Conservation (phyloP, 1,140 invertebrate species). For the Ylistrum balloti region DNA sequence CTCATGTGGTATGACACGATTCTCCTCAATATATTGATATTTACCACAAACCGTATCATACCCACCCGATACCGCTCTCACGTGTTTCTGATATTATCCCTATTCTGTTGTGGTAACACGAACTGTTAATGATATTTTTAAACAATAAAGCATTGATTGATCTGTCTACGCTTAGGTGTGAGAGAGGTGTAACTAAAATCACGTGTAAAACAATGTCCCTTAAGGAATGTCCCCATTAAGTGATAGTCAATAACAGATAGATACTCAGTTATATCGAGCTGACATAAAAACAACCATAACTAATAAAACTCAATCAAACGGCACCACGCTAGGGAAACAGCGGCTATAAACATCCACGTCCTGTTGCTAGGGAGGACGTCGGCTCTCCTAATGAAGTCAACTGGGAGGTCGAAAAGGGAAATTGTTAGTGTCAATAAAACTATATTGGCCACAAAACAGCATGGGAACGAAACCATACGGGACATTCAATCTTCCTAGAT, state of each 20-base stretch:
- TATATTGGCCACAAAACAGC: conserved; percentile 8
- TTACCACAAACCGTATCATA: too few species aligned
- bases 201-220: neutral
- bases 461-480: neutral
- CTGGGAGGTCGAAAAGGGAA: neutral
- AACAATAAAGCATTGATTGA: too few species aligned
- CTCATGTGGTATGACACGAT: too few species aligned
- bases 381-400: neutral
- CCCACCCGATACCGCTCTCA: too few species aligned
- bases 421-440: neutral
- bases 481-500: neutral
- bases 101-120: too few species aligned
- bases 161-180: too few species aligned
- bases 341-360: too few species aligned
- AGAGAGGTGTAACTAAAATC: too few species aligned
- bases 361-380: neutral
- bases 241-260: conserved; percentile 32
- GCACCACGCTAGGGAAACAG: too few species aligned
- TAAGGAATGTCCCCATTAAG: neutral
- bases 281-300: neutral
- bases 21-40: too few species aligned
- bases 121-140: too few species aligned
- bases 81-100: too few species aligned
- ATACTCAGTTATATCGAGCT: neutral
- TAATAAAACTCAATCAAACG: neutral